Evolutionary conservation across 2,113 vertebrate species (phyloP).

Genomic region (Columba janthina): DNA sequence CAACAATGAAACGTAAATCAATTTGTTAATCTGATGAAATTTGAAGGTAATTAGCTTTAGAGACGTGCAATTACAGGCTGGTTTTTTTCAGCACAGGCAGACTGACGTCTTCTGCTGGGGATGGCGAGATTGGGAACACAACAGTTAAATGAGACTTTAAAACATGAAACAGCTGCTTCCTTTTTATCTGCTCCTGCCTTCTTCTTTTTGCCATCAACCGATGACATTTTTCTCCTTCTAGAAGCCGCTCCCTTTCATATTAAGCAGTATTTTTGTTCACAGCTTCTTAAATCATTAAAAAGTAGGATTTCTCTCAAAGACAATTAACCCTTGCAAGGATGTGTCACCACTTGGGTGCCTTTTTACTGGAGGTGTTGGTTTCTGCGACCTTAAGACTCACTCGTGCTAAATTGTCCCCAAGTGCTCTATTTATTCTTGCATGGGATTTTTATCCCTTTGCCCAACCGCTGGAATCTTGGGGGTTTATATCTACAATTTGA

Average conservation of each 20-base stretch:
- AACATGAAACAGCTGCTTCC: conserved; percentile 59
- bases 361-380: not conserved
- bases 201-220: not conserved
- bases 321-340: not conserved
- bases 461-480: too few relatives aligned
- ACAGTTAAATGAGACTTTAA: conserved; percentile 29
- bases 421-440: not conserved
- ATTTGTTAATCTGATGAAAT: conserved; percentile 62
- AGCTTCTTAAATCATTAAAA: not conserved
- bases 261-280: conserved; percentile 1
- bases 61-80: conserved; percentile 45
- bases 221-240: conserved; percentile 36
- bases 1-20: conserved; percentile 24
- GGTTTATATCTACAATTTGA: not conserved
- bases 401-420: fast-evolving
- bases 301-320: not conserved
- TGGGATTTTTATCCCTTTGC: not conserved
- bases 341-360: not conserved
- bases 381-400: not conserved
- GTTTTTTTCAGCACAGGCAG: conserved; percentile 20
- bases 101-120: conserved; percentile 44
- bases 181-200: conserved; percentile 37
- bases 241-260: not conserved
- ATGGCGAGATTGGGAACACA: conserved; percentile 21
- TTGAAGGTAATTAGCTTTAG: conserved; percentile 59